Base-by-base conservation (phyloP, 2,888 invertebrate genomes). In the Idaea dimidiata region DNA sequence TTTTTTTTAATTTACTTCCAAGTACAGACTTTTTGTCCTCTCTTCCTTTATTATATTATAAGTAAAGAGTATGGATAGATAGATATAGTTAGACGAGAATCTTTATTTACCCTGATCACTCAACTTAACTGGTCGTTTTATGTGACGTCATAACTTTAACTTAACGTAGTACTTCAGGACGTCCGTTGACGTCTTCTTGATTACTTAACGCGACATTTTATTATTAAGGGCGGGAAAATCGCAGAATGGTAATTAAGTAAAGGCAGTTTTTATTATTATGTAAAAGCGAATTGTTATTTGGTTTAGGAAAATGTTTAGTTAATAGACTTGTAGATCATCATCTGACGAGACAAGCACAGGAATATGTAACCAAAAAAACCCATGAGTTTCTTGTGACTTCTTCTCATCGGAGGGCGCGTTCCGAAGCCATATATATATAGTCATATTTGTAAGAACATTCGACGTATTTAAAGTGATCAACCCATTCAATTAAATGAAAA, bases 121-220 rank as follows among this genome's bases (percentile, higher is more conserved):
- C 65, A 63, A 68, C 69, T 71, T 69, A 68, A 70, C 58, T 66
- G 57, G 59, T 17, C 57, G n/a, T 70, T 70, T 70, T 68, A 71
- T 65, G 67, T 61, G 56, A 54, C 62, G 67, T 66, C 68, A 70
- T 71, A 71, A 68, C 69, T 71, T 60, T 63, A 59, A 68, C 68
- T 71, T 59, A 63, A 59, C 24, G 62, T 62, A 61, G 62, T 67
- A 56, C 54, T 66, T 67, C 61, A 65, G 64, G 64, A 64, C 63
- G 63, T 69, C 68, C 71, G 66, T 59, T 61, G 67, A 66, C 63
- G 63, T 67, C 60, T 53, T 59, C 65, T 65, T 71, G 68, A 71
- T 71, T 68, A 67, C 60, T 65, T 57, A 57, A 65, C 54, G 62
- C 65, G 61, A 62, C 59, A 59, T 54, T 70, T 69, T 70, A 71